phyloP scores from a whole-genome alignment of 2,888 invertebrate genomes.

The Orthosia cruda region DNA sequence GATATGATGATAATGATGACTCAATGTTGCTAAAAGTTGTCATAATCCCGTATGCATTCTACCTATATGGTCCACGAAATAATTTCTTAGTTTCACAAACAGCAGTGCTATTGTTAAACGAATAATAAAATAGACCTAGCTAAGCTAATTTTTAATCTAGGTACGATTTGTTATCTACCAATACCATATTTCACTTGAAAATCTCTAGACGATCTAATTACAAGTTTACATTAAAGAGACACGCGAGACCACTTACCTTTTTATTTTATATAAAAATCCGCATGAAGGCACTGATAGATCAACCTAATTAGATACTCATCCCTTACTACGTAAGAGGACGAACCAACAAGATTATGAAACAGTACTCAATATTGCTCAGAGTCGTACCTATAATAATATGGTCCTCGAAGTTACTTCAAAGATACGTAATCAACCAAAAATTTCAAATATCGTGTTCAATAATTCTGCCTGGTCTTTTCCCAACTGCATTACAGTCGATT shows the following conservation, averaged over 20 bases:
- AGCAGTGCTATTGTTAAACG: too few species aligned
- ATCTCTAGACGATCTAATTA: conserved; percentile 33
- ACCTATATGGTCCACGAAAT: too few species aligned
- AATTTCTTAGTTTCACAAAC: too few species aligned
- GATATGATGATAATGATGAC: too few species aligned
- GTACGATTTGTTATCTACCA: not conserved
- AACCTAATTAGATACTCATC: conserved; percentile 36
- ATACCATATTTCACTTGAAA: not conserved
- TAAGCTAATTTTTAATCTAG: too few species aligned
- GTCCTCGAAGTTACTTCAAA: conserved; percentile 43
- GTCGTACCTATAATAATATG: not conserved
- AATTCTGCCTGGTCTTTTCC: too few species aligned
- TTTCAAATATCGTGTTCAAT: not conserved
- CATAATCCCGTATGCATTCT: too few species aligned
- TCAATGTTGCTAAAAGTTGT: too few species aligned
- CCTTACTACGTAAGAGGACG: not conserved
- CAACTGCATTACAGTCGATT: too few species aligned
- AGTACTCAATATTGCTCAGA: conserved; percentile 31
- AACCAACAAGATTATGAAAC: conserved; percentile 43
- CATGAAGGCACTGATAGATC: conserved; percentile 39
- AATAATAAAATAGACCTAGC: too few species aligned
- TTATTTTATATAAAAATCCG: conserved; percentile 46
- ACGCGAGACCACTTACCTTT: conserved; percentile 12
- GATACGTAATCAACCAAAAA: conserved; percentile 9
- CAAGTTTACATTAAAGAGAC: conserved; percentile 25